Evolutionary conservation across 2,888 invertebrate species (phyloP).

Genomic region (Protophormia terraenovae): DNA sequence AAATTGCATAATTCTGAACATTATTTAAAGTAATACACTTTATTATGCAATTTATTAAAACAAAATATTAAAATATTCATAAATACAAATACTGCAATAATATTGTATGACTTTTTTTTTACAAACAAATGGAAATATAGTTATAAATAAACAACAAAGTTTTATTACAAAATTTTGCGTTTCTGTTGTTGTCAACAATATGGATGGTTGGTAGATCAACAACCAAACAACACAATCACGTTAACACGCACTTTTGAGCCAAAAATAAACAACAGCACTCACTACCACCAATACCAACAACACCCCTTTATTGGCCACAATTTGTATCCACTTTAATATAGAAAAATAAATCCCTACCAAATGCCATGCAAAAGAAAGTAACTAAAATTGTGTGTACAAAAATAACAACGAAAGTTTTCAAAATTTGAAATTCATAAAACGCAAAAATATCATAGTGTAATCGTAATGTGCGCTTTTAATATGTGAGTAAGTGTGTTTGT

Average conservation of each 20-base stretch:
- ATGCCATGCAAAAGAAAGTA: constrained; percentile 43
- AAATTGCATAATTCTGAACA: constrained; percentile 8
- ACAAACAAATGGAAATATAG: background rate
- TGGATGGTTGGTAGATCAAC: background rate
- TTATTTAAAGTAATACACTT: background rate
- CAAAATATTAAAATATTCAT: constrained; percentile 55
- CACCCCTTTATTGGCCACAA: background rate
- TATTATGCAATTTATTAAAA: constrained; percentile 56
- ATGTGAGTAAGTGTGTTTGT: background rate
- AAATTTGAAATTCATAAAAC: constrained; percentile 55
- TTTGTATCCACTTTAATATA: background rate
- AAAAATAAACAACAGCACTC: constrained; percentile 40
- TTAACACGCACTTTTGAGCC: constrained; percentile 39
- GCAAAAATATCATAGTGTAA: constrained; percentile 12
- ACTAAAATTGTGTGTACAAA: background rate
- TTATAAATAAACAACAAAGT: background rate
- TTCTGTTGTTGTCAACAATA: constrained; percentile 2
- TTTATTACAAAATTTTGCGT: constrained; percentile 50
- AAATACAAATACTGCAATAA: constrained; percentile 26
- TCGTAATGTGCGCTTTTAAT: background rate
- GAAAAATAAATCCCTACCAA: constrained; percentile 37
- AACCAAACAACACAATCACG: constrained; percentile 23
- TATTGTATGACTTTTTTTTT: background rate
- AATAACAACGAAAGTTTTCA: constrained; percentile 58
- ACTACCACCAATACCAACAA: background rate